Evolutionary conservation across 2,113 vertebrate genomes (phyloP).

Genomic region (Apaloderma vittatum): DNA sequence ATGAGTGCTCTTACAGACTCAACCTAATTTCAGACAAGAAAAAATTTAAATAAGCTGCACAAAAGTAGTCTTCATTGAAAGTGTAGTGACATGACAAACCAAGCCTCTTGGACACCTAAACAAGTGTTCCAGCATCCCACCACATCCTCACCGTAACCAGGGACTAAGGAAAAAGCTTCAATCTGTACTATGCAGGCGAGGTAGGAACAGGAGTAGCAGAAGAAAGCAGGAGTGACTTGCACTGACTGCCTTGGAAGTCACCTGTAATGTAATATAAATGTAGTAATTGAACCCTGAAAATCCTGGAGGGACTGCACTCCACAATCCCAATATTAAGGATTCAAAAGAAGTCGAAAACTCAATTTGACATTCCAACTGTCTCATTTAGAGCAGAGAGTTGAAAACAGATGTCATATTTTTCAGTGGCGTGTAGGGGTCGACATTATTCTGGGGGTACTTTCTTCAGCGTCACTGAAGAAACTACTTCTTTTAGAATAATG

Average conservation of each 20-base stretch:
- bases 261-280: no score
- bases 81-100: not conserved
- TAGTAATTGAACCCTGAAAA: not conserved
- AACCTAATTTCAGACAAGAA: not conserved
- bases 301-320: not conserved
- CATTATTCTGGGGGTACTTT: not conserved
- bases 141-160: not conserved
- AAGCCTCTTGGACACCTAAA: not conserved
- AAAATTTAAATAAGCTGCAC: not conserved
- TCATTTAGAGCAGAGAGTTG: not conserved
- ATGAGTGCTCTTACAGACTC: not conserved
- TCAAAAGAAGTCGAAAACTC: not conserved
- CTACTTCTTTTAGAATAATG: not conserved
- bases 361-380: not conserved
- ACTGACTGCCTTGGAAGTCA: not conserved
- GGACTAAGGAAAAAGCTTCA: not conserved
- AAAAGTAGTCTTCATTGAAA: not conserved
- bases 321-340: not conserved
- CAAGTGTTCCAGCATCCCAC: not conserved
- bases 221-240: not conserved
- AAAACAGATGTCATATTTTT: not conserved
- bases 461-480: not conserved
- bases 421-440: not conserved
- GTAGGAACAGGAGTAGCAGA: not conserved
- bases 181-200: accelerated